Evolutionary conservation across 1,140 invertebrate genomes (phyloP), one percentile per base, ranked within the genome.

Genomic region (Diachasma alloeum): DNA sequence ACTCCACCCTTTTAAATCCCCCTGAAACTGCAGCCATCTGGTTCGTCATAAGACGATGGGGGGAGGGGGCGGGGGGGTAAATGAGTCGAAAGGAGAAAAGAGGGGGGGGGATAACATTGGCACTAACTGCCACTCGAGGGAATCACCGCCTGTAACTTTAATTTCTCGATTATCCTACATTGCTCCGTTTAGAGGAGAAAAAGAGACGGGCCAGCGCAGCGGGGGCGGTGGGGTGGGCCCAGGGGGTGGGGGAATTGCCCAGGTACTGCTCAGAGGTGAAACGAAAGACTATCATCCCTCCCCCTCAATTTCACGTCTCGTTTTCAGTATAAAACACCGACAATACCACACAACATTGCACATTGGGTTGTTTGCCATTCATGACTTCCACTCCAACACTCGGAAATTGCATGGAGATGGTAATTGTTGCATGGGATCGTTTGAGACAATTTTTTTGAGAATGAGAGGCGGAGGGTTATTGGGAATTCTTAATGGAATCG

Each of bases 91-190:
- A 42, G 39, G 39, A 10, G 71, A 15, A 31, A 36, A 31, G 48
- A 46, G 71, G 31, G 26, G 8, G 79, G 82, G 85, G 31, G 2
- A 2, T 31, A 31, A 31, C 31, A 31, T 31, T 31, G 31, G 31
- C 31, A 31, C 31, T 31, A 31, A 31, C 31, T 6, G 31, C 31
- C 31, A 31, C 31, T 31, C 31, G 31, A 31, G 31, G 79, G 86
- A 86, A 87, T 87, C 86, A 83, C 83, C 76, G 82, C 80, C 81
- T 85, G 85, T 83, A 84, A 83, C 86, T 87, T 88, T 87, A 88
- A 88, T 89, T 88, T 81, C 83, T 79, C 86, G 86, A 89, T 89
- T 89, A 89, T 86, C 85, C 83, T 81, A 66, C 78, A 88, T 86
- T 63, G 59, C 59, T 19, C 5, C 59, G 59, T 63, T 63, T 63